A percentile compares a stretch with the other conserved stretches of the same genome.
Evolutionary conservation across 2,888 invertebrate species (phyloP).

Genomic region (Steinernema scapterisci): DNA sequence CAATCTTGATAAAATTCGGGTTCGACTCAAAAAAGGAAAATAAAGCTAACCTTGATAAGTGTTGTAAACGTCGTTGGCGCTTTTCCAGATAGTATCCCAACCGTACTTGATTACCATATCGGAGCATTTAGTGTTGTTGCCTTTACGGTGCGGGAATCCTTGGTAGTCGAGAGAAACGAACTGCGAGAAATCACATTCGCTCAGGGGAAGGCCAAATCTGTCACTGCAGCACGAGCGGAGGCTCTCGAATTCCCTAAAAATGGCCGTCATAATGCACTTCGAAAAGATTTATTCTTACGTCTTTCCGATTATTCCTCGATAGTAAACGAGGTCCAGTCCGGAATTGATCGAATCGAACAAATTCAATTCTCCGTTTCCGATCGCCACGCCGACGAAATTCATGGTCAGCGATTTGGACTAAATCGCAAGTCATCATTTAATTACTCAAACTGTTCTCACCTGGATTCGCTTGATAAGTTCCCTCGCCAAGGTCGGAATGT

Average conservation of each 20-base stretch:
- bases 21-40: too few relatives aligned
- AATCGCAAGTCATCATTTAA: neutral
- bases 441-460: neutral
- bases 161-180: slow-evolving; percentile 51
- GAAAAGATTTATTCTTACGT: slow-evolving; percentile 32
- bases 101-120: slow-evolving; percentile 40
- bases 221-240: neutral
- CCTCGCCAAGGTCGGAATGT: slow-evolving; percentile 48
- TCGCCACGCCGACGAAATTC: slow-evolving; percentile 48
- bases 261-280: neutral
- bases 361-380: slow-evolving; percentile 57
- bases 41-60: too few relatives aligned
- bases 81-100: slow-evolving; percentile 5
- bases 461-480: neutral
- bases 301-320: slow-evolving; percentile 45
- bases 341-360: slow-evolving; percentile 47
- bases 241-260: neutral
- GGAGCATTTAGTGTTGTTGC: slow-evolving; percentile 11
- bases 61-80: slow-evolving; percentile 55
- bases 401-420: neutral
- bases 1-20: too few relatives aligned
- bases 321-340: slow-evolving; percentile 52
- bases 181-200: slow-evolving; percentile 39
- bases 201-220: neutral
- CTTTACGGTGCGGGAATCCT: slow-evolving; percentile 26